phyloP scores from a whole-genome alignment of 2,113 vertebrate species.

The Larimichthys crocea region DNA sequence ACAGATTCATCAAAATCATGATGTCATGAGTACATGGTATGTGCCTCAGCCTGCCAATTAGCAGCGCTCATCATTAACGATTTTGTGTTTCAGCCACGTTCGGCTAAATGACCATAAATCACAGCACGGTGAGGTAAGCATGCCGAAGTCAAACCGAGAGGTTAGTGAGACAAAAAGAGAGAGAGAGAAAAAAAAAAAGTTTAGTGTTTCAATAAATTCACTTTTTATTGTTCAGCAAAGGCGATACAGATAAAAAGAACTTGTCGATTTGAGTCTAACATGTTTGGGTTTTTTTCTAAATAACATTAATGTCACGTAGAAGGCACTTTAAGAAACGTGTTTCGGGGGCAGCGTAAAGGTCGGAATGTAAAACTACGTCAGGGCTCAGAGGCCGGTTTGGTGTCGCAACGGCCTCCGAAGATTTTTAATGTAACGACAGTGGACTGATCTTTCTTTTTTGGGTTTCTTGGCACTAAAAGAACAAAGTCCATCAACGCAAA shows the following conservation, averaged over 20 bases:
- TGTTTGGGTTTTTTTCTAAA: conserved; percentile 20
- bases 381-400: not conserved
- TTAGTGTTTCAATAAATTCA: conserved; percentile 44
- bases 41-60: conserved; percentile 32
- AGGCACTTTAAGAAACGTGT: conserved; percentile 61
- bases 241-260: conserved; percentile 56
- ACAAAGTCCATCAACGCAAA: not conserved
- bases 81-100: conserved; percentile 28
- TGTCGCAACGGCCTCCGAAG: not conserved
- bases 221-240: conserved; percentile 71
- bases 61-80: conserved; percentile 24
- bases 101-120: conserved; percentile 7
- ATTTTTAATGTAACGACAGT: not conserved
- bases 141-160: not conserved
- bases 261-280: conserved; percentile 13
- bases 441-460: not conserved
- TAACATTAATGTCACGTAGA: conserved; percentile 30
- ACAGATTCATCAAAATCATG: conserved; percentile 37
- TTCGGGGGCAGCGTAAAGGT: not conserved
- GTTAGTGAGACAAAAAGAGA: not conserved
- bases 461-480: conserved; percentile 6
- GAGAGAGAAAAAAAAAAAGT: not conserved
- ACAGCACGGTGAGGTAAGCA: not conserved
- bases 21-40: conserved; percentile 30
- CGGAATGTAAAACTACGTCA: conserved; percentile 42